These are phyloP conservation scores for Acanthosepion pharaonis DNA, from an alignment of 2,888 invertebrate genomes.

Conservation along the genomic window DNA sequence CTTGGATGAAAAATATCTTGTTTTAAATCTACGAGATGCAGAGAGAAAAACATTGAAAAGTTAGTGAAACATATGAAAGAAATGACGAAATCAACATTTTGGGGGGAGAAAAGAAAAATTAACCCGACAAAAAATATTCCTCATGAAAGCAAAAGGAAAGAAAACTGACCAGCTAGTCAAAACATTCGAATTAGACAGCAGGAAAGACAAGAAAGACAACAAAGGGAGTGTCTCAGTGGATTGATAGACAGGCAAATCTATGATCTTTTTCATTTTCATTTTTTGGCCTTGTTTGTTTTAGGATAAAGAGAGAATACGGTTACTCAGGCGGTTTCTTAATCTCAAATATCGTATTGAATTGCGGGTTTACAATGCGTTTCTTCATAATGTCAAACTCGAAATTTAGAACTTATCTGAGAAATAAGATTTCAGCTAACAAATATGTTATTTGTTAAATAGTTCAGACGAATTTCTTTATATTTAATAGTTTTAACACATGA, in stretches of 20 bases:
- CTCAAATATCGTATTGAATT: neutral
- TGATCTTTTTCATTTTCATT: neutral
- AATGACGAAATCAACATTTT: neutral
- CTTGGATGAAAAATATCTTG: neutral
- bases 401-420: no score
- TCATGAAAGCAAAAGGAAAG: neutral
- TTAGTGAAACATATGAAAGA: neutral
- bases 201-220: neutral
- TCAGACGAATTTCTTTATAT: no score
- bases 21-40: neutral
- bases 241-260: neutral
- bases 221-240: neutral
- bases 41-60: neutral
- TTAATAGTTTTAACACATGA: no score
- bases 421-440: no score
- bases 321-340: neutral
- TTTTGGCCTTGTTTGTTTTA: no score
- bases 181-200: neutral
- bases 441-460: no score
- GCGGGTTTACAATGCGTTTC: accelerated
- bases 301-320: neutral
- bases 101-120: neutral
- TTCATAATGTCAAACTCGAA: neutral
- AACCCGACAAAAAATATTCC: neutral
- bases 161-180: neutral